phyloP scores from a whole-genome alignment of 2,888 invertebrate species.

The Punctoribates punctum region DNA sequence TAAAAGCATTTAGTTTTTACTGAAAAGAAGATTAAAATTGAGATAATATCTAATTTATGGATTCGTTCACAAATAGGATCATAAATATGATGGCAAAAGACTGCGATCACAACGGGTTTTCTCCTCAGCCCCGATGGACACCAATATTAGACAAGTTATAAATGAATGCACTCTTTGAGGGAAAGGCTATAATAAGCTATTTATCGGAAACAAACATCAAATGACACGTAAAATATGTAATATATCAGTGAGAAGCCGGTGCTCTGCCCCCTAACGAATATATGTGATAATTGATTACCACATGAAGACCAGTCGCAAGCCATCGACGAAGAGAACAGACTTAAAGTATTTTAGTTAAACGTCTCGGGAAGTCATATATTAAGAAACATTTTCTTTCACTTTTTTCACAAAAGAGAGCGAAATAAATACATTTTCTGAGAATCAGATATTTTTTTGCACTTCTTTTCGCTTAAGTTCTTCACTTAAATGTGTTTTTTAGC shows the following conservation, averaged over 20 bases:
- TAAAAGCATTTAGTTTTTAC: not conserved
- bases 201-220: constrained; percentile 13
- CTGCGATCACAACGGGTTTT: too few species aligned
- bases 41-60: constrained; percentile 18
- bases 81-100: not conserved
- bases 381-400: not conserved
- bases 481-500: not conserved
- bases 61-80: not conserved
- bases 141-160: not conserved
- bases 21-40: not conserved
- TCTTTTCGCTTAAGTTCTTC: not conserved
- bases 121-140: not conserved
- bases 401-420: not conserved
- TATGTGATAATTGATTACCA: constrained; percentile 13
- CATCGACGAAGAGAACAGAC: not conserved
- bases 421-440: constrained; percentile 14
- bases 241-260: constrained; percentile 12
- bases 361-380: constrained; percentile 16
- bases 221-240: constrained; percentile 24
- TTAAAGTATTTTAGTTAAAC: not conserved
- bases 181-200: not conserved
- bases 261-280: not conserved
- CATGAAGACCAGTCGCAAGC: not conserved
- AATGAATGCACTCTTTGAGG: not conserved
- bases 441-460: not conserved